phyloP scores from a whole-genome alignment of 2,113 vertebrate genomes.

The Alectura lathami region DNA sequence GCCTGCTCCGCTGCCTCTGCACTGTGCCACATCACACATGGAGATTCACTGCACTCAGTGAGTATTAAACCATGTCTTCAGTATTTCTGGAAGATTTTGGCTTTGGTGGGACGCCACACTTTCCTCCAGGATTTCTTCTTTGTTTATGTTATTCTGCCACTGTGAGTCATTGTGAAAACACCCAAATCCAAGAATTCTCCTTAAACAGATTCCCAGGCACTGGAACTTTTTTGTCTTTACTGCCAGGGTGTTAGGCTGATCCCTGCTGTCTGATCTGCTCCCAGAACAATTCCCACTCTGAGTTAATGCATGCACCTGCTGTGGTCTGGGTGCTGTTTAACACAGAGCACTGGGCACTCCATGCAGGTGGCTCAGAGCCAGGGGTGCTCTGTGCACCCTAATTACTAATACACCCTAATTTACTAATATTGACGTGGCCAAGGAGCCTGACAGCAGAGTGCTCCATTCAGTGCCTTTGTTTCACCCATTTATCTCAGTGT shows the following conservation, averaged over 20 bases:
- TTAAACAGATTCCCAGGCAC: not conserved
- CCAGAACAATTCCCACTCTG: not conserved
- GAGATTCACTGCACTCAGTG: not conserved
- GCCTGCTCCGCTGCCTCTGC: not conserved
- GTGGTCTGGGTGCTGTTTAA: not conserved
- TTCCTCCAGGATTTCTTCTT: not conserved
- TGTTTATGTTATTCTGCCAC: not conserved
- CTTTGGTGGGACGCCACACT: not conserved
- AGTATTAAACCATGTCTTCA: not conserved
- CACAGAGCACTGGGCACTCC: not conserved
- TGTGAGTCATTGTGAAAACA: not conserved
- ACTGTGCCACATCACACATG: accelerated
- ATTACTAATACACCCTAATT: too few relatives aligned
- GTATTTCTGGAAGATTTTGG: not conserved
- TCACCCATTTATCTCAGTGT: not conserved
- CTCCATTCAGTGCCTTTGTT: not conserved
- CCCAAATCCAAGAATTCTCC: not conserved
- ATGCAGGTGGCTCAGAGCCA: not conserved
- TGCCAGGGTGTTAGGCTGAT: not conserved
- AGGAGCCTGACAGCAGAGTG: not conserved
- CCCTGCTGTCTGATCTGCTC: not conserved
- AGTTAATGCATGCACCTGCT: accelerated
- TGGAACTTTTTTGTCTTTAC: not conserved
- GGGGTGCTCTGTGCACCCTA: accelerated
- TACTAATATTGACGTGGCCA: not conserved